phyloP scores from a whole-genome alignment of 2,797 vertebrate genomes.

The Spinus pinus region DNA sequence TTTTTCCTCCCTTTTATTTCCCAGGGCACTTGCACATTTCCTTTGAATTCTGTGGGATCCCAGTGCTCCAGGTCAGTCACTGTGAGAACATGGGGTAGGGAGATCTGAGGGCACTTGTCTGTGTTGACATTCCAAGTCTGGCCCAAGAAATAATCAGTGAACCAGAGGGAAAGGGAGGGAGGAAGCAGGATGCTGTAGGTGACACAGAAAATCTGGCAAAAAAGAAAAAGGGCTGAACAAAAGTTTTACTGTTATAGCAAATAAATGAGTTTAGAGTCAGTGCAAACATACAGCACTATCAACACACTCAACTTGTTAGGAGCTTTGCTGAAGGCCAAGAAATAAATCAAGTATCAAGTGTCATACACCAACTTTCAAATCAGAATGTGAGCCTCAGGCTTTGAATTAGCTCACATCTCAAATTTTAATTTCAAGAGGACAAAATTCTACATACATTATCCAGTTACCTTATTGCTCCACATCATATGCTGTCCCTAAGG shows the following conservation, averaged over 20 bases:
- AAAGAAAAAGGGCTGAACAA: not conserved
- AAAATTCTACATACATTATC: not conserved
- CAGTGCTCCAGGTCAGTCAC: not conserved
- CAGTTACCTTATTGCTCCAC: not conserved
- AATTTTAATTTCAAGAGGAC: not conserved
- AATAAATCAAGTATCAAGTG: not conserved
- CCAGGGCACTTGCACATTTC: not conserved
- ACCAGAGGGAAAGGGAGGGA: not conserved
- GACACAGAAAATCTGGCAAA: not conserved
- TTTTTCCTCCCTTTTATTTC: not conserved
- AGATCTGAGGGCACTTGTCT: not conserved
- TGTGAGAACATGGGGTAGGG: rapidly evolving
- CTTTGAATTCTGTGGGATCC: not conserved
- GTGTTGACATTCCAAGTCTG: not conserved
- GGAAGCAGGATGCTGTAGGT: not conserved
- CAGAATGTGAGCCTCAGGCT: not conserved
- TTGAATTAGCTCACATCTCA: not conserved
- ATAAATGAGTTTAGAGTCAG: not conserved
- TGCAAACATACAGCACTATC: not conserved
- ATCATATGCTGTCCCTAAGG: not conserved
- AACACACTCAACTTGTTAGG: not conserved
- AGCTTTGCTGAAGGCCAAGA: not conserved
- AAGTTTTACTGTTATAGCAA: not conserved
- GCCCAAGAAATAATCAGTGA: not conserved
- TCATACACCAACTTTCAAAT: not conserved